phyloP scores from a whole-genome alignment of 2,113 vertebrate species.

The Bungarus multicinctus region DNA sequence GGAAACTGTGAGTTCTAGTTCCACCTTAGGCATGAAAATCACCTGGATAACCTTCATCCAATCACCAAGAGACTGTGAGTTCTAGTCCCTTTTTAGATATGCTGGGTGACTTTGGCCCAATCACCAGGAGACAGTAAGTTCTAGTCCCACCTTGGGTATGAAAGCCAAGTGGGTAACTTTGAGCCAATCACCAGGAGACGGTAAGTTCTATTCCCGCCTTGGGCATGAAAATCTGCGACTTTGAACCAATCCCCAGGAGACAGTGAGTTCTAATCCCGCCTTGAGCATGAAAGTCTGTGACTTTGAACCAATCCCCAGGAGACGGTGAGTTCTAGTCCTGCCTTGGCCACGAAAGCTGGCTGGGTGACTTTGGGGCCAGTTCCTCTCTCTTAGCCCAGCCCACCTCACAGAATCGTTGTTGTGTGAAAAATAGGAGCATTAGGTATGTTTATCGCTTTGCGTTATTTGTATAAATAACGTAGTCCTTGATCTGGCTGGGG shows the following conservation, averaged over 20 bases:
- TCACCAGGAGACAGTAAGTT: background rate
- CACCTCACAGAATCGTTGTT: background rate
- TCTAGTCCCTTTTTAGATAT: too few relatives aligned
- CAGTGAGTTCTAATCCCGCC: background rate
- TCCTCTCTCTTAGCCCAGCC: background rate
- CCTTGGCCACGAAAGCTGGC: background rate
- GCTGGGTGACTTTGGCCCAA: background rate
- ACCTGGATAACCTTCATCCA: too few relatives aligned
- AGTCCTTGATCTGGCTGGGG: background rate
- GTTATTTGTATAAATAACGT: background rate
- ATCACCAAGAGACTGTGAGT: too few relatives aligned
- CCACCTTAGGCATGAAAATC: rapidly evolving
- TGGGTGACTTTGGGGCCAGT: background rate
- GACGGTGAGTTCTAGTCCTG: background rate
- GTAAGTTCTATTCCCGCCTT: background rate
- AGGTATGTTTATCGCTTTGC: background rate
- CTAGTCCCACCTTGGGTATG: rapidly evolving
- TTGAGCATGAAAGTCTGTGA: background rate
- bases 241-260: background rate
- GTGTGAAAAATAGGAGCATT: background rate
- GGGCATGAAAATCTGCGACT: rapidly evolving
- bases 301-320: background rate
- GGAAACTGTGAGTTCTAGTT: too few relatives aligned
- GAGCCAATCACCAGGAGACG: too few relatives aligned
- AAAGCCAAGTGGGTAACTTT: too few relatives aligned